These are phyloP conservation scores for Hippocampus comes DNA, from an alignment of 2,113 vertebrate species.

Conservation along the genomic window DNA sequence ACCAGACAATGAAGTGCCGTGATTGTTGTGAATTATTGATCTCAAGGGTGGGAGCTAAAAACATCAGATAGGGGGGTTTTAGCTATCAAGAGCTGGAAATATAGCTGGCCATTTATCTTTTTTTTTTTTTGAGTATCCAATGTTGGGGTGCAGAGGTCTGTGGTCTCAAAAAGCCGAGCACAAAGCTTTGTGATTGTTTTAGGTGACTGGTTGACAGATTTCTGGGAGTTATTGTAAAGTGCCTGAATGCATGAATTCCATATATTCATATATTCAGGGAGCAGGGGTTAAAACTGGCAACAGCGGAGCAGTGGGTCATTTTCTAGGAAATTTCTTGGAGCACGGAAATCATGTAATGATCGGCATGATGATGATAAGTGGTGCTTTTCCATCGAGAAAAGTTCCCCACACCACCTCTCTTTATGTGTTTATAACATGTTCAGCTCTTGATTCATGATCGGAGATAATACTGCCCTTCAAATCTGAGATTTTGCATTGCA, in stretches of 20 bases:
- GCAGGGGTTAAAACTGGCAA: not conserved
- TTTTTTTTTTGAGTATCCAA: not conserved
- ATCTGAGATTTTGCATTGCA: not conserved
- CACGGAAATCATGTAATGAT: slow-evolving; percentile 12
- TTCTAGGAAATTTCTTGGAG: not conserved
- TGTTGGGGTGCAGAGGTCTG: not conserved
- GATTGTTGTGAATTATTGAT: too few relatives aligned
- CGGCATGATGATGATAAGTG: slow-evolving; percentile 5
- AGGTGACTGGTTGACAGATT: too few relatives aligned
- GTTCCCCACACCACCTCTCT: not conserved
- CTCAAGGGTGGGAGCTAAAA: too few relatives aligned
- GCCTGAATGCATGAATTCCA: not conserved
- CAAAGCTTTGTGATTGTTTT: not conserved
- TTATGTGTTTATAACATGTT: not conserved
- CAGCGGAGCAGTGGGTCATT: slow-evolving; percentile 6
- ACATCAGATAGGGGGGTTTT: too few relatives aligned
- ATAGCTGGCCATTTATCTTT: not conserved
- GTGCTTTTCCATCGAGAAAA: slow-evolving; percentile 14
- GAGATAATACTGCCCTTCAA: not conserved
- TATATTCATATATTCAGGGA: not conserved
- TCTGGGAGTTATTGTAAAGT: not conserved
- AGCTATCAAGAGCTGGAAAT: not conserved
- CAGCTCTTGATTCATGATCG: slow-evolving; percentile 2
- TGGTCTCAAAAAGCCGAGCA: not conserved
- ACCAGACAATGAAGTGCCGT: too few relatives aligned